phyloP scores from a whole-genome alignment of 2,113 vertebrate species.

The Excalfactoria chinensis region DNA sequence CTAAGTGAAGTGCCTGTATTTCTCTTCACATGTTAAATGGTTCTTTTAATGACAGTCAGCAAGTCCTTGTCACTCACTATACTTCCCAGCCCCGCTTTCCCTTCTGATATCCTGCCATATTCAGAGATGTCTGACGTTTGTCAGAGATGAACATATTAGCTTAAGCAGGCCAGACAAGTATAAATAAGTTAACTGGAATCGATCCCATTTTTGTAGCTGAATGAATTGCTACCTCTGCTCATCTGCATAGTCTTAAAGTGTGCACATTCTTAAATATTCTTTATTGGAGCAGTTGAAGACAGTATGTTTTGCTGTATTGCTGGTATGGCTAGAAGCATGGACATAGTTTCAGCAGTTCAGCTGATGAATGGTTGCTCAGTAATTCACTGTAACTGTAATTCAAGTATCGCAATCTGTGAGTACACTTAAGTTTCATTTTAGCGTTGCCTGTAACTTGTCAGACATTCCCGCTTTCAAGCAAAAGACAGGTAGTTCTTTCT shows the following conservation, averaged over 20 bases:
- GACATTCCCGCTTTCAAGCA: not conserved
- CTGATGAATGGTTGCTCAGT: not conserved
- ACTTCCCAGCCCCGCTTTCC: not conserved
- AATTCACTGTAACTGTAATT: not conserved
- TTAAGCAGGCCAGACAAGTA: not conserved
- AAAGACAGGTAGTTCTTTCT: not conserved
- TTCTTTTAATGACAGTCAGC: not conserved
- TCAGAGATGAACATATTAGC: not conserved
- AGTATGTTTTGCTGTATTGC: not conserved
- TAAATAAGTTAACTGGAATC: constrained; percentile 45
- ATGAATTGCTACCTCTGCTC: not conserved
- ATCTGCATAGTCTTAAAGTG: not conserved
- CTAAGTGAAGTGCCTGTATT: not conserved
- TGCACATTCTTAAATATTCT: not conserved
- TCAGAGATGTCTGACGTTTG: not conserved
- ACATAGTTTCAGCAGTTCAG: not conserved
- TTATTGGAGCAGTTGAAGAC: not conserved
- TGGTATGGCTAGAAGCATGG: not conserved
- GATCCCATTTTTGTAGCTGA: constrained; percentile 10
- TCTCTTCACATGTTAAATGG: not conserved
- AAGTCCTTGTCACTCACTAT: constrained; percentile 5
- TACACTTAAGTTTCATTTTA: not conserved
- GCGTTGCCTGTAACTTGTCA: not conserved
- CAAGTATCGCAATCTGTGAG: not conserved
- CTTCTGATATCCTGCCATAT: not conserved